Evolutionary conservation across 2,888 invertebrate genomes (phyloP), one percentile per base, ranked within the genome.

Genomic region (Sepiola atlantica): DNA sequence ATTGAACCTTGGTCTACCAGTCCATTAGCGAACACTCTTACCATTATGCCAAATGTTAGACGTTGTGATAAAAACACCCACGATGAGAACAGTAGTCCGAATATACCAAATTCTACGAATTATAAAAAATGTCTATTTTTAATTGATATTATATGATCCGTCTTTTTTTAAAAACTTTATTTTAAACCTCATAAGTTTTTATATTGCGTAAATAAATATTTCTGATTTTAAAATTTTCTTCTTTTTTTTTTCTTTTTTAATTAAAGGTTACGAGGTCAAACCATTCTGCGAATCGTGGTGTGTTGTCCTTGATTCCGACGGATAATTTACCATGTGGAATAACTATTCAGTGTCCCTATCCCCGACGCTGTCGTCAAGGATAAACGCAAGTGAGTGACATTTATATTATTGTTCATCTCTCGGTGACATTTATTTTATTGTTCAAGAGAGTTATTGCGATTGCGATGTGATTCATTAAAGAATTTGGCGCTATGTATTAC

Each of bases 241-340:
- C 21, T 57, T 61, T 61, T 28, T n/a, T 77, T 20, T 10, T 21
- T 61, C 32, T 77, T 77, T n/a, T 77, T 77, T 77, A n/a, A n/a
- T 77, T 4, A 77, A 77, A n/a, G 77, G 32, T 77, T 16, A 54
- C 28, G 45, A 55, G 45, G 18, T 92, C 28, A 28, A 92, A 18
- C 14, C 55, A 16, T 35, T 18, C n/a, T 92, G 35, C 55, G 20
- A 16, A 28, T 35, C 55, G 35, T 28, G 32, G 45, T 45, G 45
- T 45, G 2, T 45, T 45, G 45, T 8, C 45, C 45, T 92, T 28
- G 14, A 92, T 92, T 28, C 92, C 28, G 28, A 55, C 55, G 99
- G 93, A 77, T 77, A n/a, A 77, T 77, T 77, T 77, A 77, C 77
- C 77, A 77, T 77, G 77, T 77, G 77, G 77, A 77, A n/a, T 77